Evolutionary conservation across 92 coral and sea anemone species (phyloP).

Genomic region (Siderastrea radians): DNA sequence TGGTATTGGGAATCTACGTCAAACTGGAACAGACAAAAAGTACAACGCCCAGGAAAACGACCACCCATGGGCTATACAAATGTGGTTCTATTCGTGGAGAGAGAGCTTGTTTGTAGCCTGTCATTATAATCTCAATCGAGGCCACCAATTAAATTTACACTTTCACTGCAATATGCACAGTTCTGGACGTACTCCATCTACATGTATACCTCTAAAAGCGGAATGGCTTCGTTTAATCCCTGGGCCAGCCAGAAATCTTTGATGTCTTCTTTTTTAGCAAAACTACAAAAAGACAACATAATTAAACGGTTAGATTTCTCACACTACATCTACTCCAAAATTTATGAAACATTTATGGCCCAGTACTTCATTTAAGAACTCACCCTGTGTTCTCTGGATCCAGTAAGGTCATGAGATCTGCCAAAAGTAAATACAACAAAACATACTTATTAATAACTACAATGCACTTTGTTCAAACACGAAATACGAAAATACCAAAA

Average conservation of each 20-base stretch:
- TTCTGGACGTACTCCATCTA: too few relatives aligned
- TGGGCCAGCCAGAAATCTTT: slow-evolving; percentile 94
- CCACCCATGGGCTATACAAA: too few relatives aligned
- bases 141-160: too few relatives aligned
- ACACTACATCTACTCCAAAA: not conserved
- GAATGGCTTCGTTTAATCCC: slow-evolving; percentile 87
- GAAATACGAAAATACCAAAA: too few relatives aligned
- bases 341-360: too few relatives aligned
- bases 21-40: too few relatives aligned
- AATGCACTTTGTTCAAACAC: not conserved
- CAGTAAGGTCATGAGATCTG: slow-evolving; percentile 82
- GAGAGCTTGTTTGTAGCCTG: too few relatives aligned
- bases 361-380: slow-evolving; percentile 8
- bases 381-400: slow-evolving; percentile 98
- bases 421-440: slow-evolving; percentile 4
- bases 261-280: slow-evolving; percentile 91
- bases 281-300: slow-evolving; percentile 45
- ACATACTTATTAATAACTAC: not conserved
- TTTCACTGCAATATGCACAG: too few relatives aligned
- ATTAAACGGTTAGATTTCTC: not conserved
- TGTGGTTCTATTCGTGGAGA: too few relatives aligned
- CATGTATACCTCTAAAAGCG: slow-evolving; percentile 76
- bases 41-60: too few relatives aligned
- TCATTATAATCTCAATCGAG: too few relatives aligned
- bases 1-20: too few relatives aligned